Conservation (phyloP, 2,888 invertebrate genomes). For the Leucoptera coffeella region DNA sequence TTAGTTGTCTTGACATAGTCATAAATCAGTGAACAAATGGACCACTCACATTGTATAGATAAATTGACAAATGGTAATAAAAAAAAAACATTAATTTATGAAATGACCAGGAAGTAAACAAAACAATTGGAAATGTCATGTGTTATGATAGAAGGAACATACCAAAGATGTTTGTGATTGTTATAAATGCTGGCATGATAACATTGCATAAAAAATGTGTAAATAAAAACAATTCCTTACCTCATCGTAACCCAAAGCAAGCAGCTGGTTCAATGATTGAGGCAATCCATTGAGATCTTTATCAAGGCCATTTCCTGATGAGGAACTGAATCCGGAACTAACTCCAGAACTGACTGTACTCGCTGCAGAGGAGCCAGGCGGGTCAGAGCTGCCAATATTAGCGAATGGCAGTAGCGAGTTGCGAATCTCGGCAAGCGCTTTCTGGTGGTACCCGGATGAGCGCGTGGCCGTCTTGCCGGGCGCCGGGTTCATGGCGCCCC, state of each 20-base stretch:
- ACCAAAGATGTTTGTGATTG: no score
- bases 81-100: no score
- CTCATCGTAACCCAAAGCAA: conserved; percentile 71
- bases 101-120: no score
- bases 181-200: no score
- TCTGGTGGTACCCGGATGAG: conserved; percentile 77
- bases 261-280: conserved; percentile 60
- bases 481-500: conserved; percentile 60
- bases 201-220: no score
- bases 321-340: conserved; percentile 57
- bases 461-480: conserved; percentile 61
- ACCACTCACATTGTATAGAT: no score
- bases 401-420: conserved; percentile 78
- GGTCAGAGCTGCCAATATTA: conserved; percentile 56
- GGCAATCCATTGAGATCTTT: conserved; percentile 60
- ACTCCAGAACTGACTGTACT: conserved; percentile 61
- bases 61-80: no score
- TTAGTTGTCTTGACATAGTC: no score
- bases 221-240: conserved; percentile 43
- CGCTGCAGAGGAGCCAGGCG: conserved; percentile 67
- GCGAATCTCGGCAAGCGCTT: conserved; percentile 81
- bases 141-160: no score
- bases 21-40: no score
- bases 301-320: conserved; percentile 51
- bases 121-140: no score